Conservation (phyloP, 2,888 invertebrate species). For the Isoperla grammatica region DNA sequence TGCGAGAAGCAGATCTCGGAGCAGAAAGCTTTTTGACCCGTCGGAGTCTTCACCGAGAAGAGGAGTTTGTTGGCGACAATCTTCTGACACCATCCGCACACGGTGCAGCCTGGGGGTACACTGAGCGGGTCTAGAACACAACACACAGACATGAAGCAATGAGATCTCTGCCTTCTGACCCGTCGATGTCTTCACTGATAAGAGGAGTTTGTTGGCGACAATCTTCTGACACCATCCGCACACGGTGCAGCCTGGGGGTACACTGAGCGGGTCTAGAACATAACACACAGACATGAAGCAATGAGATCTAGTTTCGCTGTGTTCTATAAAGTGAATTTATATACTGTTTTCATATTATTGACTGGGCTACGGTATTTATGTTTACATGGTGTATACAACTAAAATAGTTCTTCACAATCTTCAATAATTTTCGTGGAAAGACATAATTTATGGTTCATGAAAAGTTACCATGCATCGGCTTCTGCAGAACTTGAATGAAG, state of each 20-base stretch:
- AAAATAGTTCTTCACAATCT: too few relatives aligned
- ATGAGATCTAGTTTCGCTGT: too few relatives aligned
- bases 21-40: slow-evolving; percentile 59
- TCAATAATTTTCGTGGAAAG: too few relatives aligned
- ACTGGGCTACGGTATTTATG: too few relatives aligned
- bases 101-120: slow-evolving; percentile 32
- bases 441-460: too few relatives aligned
- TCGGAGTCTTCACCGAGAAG: slow-evolving; percentile 33
- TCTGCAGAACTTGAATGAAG: too few relatives aligned
- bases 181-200: slow-evolving; percentile 36
- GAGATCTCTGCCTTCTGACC: slow-evolving; percentile 48
- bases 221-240: slow-evolving; percentile 72
- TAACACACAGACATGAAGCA: too few relatives aligned
- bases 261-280: slow-evolving; percentile 17
- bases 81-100: slow-evolving; percentile 72
- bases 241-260: slow-evolving; percentile 32
- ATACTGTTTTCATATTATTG: too few relatives aligned
- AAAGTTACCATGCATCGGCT: too few relatives aligned
- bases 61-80: slow-evolving; percentile 34
- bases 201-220: slow-evolving; percentile 34
- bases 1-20: slow-evolving; percentile 89
- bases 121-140: slow-evolving; percentile 15
- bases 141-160: not conserved
- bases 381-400: too few relatives aligned
- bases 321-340: too few relatives aligned